Conservation (phyloP, 1,140 invertebrate species). For the Hydropsyche tenuis region DNA sequence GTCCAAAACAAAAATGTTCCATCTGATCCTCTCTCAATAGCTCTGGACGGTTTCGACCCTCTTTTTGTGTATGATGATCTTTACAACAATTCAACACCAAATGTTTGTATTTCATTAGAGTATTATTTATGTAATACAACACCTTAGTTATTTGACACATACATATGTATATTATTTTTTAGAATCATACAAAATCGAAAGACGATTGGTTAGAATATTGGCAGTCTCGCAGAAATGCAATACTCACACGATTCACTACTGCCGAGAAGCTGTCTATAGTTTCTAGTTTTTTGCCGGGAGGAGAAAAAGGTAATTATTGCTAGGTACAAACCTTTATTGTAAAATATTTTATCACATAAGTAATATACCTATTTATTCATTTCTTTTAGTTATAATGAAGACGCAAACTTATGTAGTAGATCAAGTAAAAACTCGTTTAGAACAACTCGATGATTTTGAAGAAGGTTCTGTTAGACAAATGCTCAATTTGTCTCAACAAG, state of each 20-base stretch:
- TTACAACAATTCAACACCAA: constrained; percentile 59
- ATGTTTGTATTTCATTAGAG: constrained; percentile 59
- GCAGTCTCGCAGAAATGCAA: constrained; percentile 72
- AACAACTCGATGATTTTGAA: constrained; percentile 95
- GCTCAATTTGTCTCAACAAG: constrained; percentile 89
- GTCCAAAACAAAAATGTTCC: constrained; percentile 45
- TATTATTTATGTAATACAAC: constrained; percentile 58
- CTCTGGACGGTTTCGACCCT: constrained; percentile 77
- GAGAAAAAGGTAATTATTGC: constrained; percentile 73
- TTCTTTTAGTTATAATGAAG: constrained; percentile 72
- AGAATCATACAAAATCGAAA: constrained; percentile 53
- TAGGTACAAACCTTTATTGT: not conserved
- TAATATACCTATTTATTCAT: constrained; percentile 16
- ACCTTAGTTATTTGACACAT: constrained; percentile 53
- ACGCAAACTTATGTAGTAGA: constrained; percentile 81
- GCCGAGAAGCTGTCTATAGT: constrained; percentile 89
- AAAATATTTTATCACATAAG: constrained; percentile 8
- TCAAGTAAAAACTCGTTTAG: constrained; percentile 88
- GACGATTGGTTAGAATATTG: constrained; percentile 72
- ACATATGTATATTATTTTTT: not conserved
- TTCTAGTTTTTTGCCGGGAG: constrained; percentile 83
- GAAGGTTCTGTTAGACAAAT: constrained; percentile 87
- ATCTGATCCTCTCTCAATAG: constrained; percentile 66
- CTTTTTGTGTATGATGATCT: constrained; percentile 74
- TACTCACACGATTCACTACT: constrained; percentile 89